Percentiles rank a stretch among this genome's conserved stretches.
These are phyloP conservation scores for Brachionichthys hirsutus DNA, from an alignment of 2,113 vertebrate genomes.

Conservation along the genomic window DNA sequence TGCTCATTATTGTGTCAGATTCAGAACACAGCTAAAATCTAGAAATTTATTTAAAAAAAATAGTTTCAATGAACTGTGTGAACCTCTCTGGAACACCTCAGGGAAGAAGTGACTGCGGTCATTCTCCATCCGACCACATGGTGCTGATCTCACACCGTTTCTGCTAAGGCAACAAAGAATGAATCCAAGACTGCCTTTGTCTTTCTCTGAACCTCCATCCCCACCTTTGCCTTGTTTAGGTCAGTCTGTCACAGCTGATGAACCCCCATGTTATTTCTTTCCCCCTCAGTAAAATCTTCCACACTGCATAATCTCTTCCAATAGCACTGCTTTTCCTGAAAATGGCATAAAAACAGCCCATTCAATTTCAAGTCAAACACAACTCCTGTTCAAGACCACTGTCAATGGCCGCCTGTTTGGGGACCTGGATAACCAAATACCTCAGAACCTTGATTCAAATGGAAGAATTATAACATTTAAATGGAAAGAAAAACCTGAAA, in stretches of 20 bases:
- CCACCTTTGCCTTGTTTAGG: conserved; percentile 23
- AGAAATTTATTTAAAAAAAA: not conserved
- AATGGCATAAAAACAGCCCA: conserved; percentile 2
- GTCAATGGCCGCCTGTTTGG: not conserved
- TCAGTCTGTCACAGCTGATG: conserved; percentile 5
- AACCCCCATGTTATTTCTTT: conserved; percentile 3
- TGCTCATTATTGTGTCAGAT: not conserved
- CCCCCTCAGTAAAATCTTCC: not conserved
- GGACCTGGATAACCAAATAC: too few species aligned
- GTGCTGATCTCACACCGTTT: conserved; percentile 41
- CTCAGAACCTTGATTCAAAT: conserved; percentile 13
- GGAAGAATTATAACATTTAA: too few species aligned
- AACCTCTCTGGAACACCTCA: not conserved
- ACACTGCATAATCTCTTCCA: not conserved
- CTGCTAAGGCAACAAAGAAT: conserved; percentile 9
- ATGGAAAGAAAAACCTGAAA: conserved; percentile 9
- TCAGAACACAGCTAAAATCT: not conserved
- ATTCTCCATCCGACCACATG: conserved; percentile 50
- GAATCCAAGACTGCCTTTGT: conserved; percentile 46
- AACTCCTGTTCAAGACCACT: conserved; percentile 11
- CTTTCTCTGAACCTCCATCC: conserved; percentile 19
- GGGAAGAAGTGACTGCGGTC: not conserved
- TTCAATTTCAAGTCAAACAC: conserved; percentile 42
- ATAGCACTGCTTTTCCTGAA: conserved; percentile 10
- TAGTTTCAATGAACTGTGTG: not conserved